These are phyloP conservation scores for Leucosticte australis DNA, from an alignment of 2,113 vertebrate genomes.

Conservation along the genomic window DNA sequence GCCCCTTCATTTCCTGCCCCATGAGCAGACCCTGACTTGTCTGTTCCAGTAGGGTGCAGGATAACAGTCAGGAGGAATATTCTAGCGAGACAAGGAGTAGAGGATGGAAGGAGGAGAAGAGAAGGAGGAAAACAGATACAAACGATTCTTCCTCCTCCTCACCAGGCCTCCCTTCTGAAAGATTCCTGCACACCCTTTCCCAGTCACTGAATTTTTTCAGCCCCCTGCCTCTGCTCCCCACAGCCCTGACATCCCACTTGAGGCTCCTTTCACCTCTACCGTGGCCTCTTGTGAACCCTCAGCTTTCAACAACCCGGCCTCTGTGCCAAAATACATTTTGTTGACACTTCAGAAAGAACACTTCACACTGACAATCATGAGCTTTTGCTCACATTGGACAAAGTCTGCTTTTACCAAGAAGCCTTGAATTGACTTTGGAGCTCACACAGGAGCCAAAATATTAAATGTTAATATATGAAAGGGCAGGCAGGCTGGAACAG, in stretches of 20 bases:
- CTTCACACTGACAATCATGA: background rate
- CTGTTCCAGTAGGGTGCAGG: background rate
- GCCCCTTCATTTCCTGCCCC: background rate
- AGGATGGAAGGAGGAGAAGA: background rate
- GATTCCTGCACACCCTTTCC: background rate
- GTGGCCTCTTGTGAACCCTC: background rate
- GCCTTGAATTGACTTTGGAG: slow-evolving; percentile 16
- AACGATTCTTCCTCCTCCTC: background rate
- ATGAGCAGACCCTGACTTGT: background rate
- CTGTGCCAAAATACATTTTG: slow-evolving; percentile 5
- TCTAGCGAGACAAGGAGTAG: background rate
- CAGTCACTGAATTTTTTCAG: background rate
- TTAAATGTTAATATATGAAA: slow-evolving; percentile 43
- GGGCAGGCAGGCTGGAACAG: slow-evolving; percentile 2
- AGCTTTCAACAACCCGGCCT: background rate
- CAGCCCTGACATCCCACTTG: background rate
- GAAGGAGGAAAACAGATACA: background rate
- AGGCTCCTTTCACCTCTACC: background rate
- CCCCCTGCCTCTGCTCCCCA: background rate
- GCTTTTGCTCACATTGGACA: background rate
- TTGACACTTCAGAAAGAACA: slow-evolving; percentile 20
- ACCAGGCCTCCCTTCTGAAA: background rate
- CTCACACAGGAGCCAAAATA: slow-evolving; percentile 16
- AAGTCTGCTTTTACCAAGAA: slow-evolving; percentile 20
- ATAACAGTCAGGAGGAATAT: background rate